Conservation (phyloP, 2,113 vertebrate genomes). For the Malaclemys terrapin region DNA sequence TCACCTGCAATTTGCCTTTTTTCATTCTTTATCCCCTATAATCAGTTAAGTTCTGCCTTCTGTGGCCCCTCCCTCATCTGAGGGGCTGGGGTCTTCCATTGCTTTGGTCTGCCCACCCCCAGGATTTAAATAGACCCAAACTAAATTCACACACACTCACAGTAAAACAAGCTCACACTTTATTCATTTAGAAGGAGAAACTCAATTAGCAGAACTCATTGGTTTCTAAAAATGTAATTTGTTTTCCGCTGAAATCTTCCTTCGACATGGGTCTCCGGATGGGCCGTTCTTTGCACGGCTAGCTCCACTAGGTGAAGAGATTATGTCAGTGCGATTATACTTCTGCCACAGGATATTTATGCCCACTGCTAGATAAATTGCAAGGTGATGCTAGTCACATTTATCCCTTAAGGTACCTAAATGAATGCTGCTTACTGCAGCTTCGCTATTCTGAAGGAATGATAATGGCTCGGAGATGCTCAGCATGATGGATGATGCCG, state of each 20-base stretch:
- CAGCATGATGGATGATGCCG: not conserved
- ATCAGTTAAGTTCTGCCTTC: rapidly evolving
- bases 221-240: not conserved
- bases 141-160: not conserved
- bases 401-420: not conserved
- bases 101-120: not conserved
- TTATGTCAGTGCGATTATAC: not conserved
- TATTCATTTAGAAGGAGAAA: conserved; percentile 6
- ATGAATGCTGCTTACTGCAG: not conserved
- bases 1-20: not conserved
- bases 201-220: conserved; percentile 33
- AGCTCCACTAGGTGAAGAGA: not conserved
- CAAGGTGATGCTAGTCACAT: not conserved
- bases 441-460: rapidly evolving
- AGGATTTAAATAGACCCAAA: rapidly evolving
- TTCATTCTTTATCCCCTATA: too few relatives aligned
- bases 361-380: not conserved
- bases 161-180: not conserved
- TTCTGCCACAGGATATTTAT: not conserved
- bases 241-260: not conserved
- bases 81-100: too few relatives aligned
- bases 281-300: not conserved
- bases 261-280: not conserved
- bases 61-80: rapidly evolving
- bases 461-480: not conserved